Evolutionary conservation across 1,140 invertebrate genomes (phyloP).

Genomic region (Penaeus indicus): DNA sequence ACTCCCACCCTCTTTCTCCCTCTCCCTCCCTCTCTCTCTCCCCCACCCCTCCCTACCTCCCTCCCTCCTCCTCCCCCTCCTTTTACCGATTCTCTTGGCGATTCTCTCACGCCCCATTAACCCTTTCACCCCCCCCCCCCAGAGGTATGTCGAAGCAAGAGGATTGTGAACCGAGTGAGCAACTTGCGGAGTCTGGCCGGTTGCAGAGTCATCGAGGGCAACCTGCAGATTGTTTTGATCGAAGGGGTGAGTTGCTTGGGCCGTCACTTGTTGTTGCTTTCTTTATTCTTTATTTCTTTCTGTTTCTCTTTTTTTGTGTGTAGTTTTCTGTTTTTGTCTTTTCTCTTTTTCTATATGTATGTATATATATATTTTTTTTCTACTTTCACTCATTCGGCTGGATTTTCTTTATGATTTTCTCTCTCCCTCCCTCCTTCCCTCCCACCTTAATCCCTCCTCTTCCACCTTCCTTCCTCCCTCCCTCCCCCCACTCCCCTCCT

Average conservation of each 20-base stretch:
- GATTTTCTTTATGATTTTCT: too few relatives aligned
- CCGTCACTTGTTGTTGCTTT: not conserved
- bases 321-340: too few relatives aligned
- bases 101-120: not conserved
- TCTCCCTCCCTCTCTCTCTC: not conserved
- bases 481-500: too few relatives aligned
- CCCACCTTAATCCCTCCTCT: too few relatives aligned
- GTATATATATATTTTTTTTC: too few relatives aligned
- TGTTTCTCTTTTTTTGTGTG: too few relatives aligned
- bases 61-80: slow-evolving; percentile 5
- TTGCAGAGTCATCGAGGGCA: slow-evolving; percentile 27
- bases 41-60: not conserved
- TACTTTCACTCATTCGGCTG: too few relatives aligned
- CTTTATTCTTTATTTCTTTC: too few relatives aligned
- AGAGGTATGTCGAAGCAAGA: not conserved
- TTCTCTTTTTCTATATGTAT: too few relatives aligned
- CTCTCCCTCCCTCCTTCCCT: too few relatives aligned
- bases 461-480: too few relatives aligned
- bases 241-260: slow-evolving; percentile 5
- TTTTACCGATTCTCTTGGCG: not conserved
- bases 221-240: slow-evolving; percentile 8
- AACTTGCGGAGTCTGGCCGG: not conserved
- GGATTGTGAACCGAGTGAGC: slow-evolving; percentile 13
- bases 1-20: not conserved
- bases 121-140: not conserved